Evolutionary conservation across 1,140 invertebrate species (phyloP).

Genomic region (Drosophila tsacasi): DNA sequence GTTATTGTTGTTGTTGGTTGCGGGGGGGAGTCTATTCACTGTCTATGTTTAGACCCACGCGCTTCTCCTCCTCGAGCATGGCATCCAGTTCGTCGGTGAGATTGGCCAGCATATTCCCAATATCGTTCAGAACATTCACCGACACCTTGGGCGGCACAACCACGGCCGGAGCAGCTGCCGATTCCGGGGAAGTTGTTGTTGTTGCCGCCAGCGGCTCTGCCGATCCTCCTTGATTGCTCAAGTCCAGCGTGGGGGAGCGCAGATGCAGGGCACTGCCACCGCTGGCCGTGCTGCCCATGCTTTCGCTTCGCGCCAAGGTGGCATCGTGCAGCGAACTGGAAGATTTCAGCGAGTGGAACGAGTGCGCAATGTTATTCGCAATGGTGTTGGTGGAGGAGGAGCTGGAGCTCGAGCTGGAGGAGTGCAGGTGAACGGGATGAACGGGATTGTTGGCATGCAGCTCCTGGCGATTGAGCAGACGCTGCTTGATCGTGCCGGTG

Average conservation of each 20-base stretch:
- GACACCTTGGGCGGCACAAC: slow-evolving; percentile 87
- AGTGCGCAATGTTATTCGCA: slow-evolving; percentile 84
- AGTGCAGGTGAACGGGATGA: slow-evolving; percentile 67
- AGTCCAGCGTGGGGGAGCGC: slow-evolving; percentile 77
- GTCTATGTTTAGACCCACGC: slow-evolving; percentile 89
- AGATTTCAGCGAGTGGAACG: slow-evolving; percentile 84
- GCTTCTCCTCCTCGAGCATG: slow-evolving; percentile 96
- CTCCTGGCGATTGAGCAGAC: slow-evolving; percentile 80
- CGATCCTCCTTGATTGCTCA: slow-evolving; percentile 18
- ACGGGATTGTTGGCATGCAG: slow-evolving; percentile 49
- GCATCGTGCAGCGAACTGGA: slow-evolving; percentile 82
- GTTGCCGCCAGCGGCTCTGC: neutral
- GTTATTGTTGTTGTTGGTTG: slow-evolving; percentile 14
- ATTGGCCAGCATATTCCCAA: slow-evolving; percentile 98
- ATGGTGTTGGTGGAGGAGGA: slow-evolving; percentile 84
- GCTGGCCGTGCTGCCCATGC: slow-evolving; percentile 75
- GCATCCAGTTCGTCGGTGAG: slow-evolving; percentile 97
- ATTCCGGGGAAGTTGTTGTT: slow-evolving; percentile 4
- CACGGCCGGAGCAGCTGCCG: slow-evolving; percentile 9
- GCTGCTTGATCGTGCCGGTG: slow-evolving; percentile 97
- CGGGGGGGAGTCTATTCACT: slow-evolving; percentile 81
- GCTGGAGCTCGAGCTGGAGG: slow-evolving; percentile 84
- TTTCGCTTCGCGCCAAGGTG: slow-evolving; percentile 70
- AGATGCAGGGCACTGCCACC: slow-evolving; percentile 72
- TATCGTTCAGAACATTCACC: slow-evolving; percentile 97